These are phyloP conservation scores for Motacilla alba DNA, from an alignment of 2,113 vertebrate genomes.

Conservation along the genomic window DNA sequence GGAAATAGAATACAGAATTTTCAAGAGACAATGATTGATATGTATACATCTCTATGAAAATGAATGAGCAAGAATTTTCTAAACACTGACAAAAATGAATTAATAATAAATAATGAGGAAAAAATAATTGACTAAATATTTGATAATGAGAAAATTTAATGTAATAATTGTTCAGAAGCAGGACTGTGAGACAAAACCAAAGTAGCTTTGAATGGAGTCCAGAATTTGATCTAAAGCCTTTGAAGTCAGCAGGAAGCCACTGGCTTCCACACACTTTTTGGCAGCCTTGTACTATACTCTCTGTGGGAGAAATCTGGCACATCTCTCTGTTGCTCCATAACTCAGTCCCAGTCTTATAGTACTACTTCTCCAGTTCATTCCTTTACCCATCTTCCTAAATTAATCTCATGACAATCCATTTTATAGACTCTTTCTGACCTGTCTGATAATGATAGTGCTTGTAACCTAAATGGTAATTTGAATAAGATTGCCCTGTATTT, in stretches of 20 bases:
- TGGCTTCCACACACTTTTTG: background rate
- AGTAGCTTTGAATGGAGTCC: background rate
- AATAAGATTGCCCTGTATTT: background rate
- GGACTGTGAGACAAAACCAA: background rate
- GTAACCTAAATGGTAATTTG: background rate
- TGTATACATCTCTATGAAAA: background rate
- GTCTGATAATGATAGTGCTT: background rate
- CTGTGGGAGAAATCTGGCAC: background rate
- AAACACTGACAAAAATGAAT: background rate
- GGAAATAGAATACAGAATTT: background rate
- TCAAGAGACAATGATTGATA: background rate
- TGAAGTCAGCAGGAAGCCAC: background rate
- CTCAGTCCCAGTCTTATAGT: background rate
- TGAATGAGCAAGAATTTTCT: background rate
- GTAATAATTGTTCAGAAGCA: background rate
- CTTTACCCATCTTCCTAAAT: background rate
- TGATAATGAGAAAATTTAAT: background rate
- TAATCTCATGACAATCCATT: conserved; percentile 6
- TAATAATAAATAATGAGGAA: background rate
- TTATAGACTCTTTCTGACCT: background rate
- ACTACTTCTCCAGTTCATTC: background rate
- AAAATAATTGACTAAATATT: background rate
- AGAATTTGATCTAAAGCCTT: conserved; percentile 5
- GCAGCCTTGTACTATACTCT: background rate
- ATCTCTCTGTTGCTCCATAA: background rate